Evolutionary conservation across 2,797 vertebrate genomes (phyloP).

Genomic region (Oceanodroma leucorhoa): DNA sequence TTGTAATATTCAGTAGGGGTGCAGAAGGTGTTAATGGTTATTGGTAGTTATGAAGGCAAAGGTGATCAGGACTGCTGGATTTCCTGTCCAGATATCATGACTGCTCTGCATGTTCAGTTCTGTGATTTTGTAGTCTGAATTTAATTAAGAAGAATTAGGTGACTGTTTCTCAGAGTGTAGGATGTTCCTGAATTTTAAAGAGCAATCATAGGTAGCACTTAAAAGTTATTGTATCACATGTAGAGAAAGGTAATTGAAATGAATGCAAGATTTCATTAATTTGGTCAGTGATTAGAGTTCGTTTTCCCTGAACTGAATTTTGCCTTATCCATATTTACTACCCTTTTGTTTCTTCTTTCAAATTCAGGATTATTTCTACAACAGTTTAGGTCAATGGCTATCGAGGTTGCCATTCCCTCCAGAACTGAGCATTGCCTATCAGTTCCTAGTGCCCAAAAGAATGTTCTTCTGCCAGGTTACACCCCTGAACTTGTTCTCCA

Average conservation of each 20-base stretch:
- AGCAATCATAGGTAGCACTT: background rate
- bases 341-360: background rate
- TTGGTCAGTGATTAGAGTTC: background rate
- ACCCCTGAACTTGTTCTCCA: background rate
- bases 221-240: background rate
- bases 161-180: background rate
- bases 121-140: background rate
- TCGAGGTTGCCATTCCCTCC: background rate
- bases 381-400: background rate
- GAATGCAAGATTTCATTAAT: background rate
- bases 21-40: background rate
- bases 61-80: background rate
- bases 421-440: background rate
- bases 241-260: background rate
- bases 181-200: background rate
- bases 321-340: background rate
- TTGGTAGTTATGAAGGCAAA: background rate
- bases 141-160: background rate
- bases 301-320: background rate
- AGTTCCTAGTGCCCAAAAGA: background rate
- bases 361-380: background rate
- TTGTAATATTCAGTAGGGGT: background rate
- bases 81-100: background rate
- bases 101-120: background rate
- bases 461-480: background rate